These are phyloP conservation scores for Micoletzkya japonica DNA, from an alignment of 2,888 invertebrate species.

Conservation along the genomic window DNA sequence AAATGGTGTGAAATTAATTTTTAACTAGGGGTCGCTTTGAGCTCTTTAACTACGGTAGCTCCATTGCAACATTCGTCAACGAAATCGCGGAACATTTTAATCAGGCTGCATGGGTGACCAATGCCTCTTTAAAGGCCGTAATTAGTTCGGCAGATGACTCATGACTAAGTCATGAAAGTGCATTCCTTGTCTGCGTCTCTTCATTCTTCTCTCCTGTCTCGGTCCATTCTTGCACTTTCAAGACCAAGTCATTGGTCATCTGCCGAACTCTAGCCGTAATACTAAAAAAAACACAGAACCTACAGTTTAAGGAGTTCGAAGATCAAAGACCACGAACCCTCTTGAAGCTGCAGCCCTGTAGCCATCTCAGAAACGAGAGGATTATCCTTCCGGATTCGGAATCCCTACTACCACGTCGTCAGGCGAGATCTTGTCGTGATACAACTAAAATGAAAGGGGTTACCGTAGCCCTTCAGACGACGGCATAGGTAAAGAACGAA, in stretches of 20 bases:
- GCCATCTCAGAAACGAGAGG: slow-evolving; percentile 13
- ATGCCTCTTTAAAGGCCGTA: background rate
- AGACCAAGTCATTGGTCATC: slow-evolving; percentile 3
- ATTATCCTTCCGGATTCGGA: slow-evolving; percentile 6
- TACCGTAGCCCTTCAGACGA: background rate
- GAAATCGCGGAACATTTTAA: too few species aligned
- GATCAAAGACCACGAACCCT: slow-evolving; percentile 5
- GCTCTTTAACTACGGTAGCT: too few species aligned
- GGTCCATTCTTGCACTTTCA: slow-evolving; percentile 7
- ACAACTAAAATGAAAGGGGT: background rate
- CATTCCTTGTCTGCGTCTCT: too few species aligned
- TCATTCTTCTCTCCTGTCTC: slow-evolving; percentile 25
- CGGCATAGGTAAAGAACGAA: too few species aligned
- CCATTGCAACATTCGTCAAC: too few species aligned
- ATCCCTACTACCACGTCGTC: slow-evolving; percentile 1
- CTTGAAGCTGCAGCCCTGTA: slow-evolving; percentile 9
- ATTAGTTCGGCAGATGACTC: too few species aligned
- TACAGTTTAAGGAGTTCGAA: background rate
- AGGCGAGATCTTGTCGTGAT: background rate
- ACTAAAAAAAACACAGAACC: background rate
- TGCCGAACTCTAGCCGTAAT: background rate
- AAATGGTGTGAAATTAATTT: too few species aligned
- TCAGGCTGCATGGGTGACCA: slow-evolving; percentile 1
- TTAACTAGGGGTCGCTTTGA: too few species aligned
- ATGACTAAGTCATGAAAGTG: too few species aligned